Percentiles rank a stretch among this genome's conserved stretches.
phyloP scores from a whole-genome alignment of 2,888 invertebrate genomes.

The Aphidius colemani region DNA sequence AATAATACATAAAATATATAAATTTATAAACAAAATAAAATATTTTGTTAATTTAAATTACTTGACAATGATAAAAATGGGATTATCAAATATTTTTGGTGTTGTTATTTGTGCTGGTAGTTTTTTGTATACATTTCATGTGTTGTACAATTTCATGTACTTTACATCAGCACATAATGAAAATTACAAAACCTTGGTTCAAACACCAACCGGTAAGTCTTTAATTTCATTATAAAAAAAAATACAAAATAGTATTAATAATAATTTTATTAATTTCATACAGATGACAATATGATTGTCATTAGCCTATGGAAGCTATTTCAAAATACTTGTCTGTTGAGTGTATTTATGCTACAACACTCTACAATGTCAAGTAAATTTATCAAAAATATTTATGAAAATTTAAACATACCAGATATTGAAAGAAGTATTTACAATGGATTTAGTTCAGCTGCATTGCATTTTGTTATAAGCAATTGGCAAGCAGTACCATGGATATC shows the following conservation, averaged over 20 bases:
- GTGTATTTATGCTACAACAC: slow-evolving; percentile 66
- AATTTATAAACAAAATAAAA: no score
- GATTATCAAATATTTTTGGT: slow-evolving; percentile 42
- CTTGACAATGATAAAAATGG: slow-evolving; percentile 5
- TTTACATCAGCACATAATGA: slow-evolving; percentile 63
- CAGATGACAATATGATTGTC: slow-evolving; percentile 41
- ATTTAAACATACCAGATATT: slow-evolving; percentile 56
- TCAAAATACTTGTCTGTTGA: slow-evolving; percentile 61
- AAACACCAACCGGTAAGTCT: slow-evolving; percentile 35
- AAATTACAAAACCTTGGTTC: slow-evolving; percentile 41
- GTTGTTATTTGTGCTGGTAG: slow-evolving; percentile 57
- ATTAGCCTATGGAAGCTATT: slow-evolving; percentile 59
- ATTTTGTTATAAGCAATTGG: slow-evolving; percentile 65
- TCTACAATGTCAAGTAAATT: slow-evolving; percentile 63
- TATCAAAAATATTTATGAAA: slow-evolving; percentile 60
- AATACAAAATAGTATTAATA: slow-evolving; percentile 8
- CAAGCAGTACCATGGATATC: slow-evolving; percentile 59
- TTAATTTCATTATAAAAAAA: background rate
- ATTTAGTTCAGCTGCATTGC: slow-evolving; percentile 54
- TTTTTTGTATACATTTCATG: slow-evolving; percentile 63
- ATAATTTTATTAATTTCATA: slow-evolving; percentile 18
- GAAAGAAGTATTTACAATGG: slow-evolving; percentile 51
- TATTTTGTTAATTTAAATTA: no score
- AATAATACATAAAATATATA: no score
- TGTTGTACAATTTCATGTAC: slow-evolving; percentile 63